Evolutionary conservation across 1,140 invertebrate species (phyloP).

Genomic region (Apis laboriosa): DNA sequence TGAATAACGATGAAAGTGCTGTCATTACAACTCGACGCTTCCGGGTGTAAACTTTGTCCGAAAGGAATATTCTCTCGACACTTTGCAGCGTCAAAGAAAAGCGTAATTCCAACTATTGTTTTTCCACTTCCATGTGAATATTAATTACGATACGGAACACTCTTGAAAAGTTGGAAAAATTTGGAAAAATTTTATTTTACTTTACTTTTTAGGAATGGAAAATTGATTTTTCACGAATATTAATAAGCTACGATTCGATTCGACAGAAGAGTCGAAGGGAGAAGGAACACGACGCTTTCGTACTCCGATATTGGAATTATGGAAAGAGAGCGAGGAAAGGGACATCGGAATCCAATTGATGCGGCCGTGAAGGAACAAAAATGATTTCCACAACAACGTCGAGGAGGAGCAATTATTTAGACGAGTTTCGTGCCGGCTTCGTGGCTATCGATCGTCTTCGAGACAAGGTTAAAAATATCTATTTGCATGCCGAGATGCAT

Average conservation of each 20-base stretch:
- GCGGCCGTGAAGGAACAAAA: conserved; percentile 11
- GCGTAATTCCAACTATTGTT: too few relatives aligned
- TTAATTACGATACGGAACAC: too few relatives aligned
- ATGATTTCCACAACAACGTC: conserved; percentile 28
- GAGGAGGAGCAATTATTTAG: conserved; percentile 65
- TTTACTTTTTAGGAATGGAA: too few relatives aligned
- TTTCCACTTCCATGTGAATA: too few relatives aligned
- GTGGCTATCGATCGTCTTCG: conserved; percentile 69
- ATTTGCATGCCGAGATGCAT: conserved; percentile 71
- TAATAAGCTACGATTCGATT: too few relatives aligned
- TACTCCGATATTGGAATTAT: too few relatives aligned
- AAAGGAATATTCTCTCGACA: too few relatives aligned
- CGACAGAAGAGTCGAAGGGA: background rate
- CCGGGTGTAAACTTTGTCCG: too few relatives aligned
- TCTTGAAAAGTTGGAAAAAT: too few relatives aligned
- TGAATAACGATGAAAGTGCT: background rate
- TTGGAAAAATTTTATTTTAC: too few relatives aligned
- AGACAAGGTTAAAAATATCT: conserved; percentile 74
- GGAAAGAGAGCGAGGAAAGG: background rate
- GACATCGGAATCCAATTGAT: background rate
- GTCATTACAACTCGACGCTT: background rate
- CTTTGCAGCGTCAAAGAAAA: too few relatives aligned
- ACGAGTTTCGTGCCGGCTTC: conserved; percentile 49
- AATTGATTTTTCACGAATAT: too few relatives aligned
- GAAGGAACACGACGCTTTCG: background rate